Evolutionary conservation across 2,888 invertebrate genomes (phyloP).

Genomic region (Caenorhabditis sp.): DNA sequence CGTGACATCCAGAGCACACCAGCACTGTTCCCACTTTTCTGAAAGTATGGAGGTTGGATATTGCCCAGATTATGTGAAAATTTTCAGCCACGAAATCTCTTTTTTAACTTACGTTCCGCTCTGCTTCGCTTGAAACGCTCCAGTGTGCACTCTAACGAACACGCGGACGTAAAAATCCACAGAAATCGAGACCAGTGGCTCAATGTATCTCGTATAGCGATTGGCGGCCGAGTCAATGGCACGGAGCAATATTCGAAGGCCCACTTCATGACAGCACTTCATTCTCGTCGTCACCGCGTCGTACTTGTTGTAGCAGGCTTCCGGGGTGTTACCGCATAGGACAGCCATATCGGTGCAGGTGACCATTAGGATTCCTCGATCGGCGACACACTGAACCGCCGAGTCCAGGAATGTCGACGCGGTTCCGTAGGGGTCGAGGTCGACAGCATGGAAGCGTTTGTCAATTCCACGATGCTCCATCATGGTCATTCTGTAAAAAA

Average conservation of each 20-base stretch:
- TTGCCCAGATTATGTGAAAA: no score
- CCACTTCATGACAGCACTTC: conserved; percentile 96
- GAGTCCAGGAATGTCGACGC: conserved; percentile 94
- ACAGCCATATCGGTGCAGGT: conserved; percentile 98
- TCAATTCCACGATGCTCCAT: conserved; percentile 88
- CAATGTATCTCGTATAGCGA: conserved; percentile 93
- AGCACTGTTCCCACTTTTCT: conserved; percentile 93
- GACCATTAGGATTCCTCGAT: conserved; percentile 89
- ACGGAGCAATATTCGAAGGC: conserved; percentile 93
- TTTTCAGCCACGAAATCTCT: no score
- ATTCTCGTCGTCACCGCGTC: conserved; percentile 92
- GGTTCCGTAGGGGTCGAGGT: conserved; percentile 98
- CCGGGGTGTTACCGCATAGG: conserved; percentile 94
- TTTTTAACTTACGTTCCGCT: conserved; percentile 88
- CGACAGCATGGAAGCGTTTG: conserved; percentile 91
- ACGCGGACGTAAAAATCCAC: conserved; percentile 97
- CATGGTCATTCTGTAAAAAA: conserved; percentile 90
- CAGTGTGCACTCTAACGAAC: conserved; percentile 91
- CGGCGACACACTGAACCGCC: conserved; percentile 87
- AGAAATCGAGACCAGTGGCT: conserved; percentile 92
- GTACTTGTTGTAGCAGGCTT: conserved; percentile 95
- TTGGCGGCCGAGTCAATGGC: conserved; percentile 94
- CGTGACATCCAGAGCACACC: conserved; percentile 94
- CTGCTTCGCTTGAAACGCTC: conserved; percentile 91
- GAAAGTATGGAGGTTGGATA: no score